A percentile compares a stretch with the other conserved stretches of the same genome.
phyloP scores from a whole-genome alignment of 2,797 vertebrate species.

The Scyliorhinus canicula region DNA sequence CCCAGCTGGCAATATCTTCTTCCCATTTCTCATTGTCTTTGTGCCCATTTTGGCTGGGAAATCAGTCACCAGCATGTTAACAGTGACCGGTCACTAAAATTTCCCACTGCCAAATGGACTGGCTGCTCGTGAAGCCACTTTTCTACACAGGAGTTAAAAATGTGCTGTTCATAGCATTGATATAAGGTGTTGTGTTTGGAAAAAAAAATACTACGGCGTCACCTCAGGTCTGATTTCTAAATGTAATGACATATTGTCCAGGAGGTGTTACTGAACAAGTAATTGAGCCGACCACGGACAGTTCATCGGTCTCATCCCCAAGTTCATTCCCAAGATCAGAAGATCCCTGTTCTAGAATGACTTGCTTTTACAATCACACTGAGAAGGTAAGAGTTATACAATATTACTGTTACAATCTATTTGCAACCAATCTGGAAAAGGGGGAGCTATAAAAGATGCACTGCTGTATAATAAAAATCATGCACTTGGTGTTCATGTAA shows the following conservation, averaged over 20 bases:
- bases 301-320: not conserved
- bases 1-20: not conserved
- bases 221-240: conserved; percentile 21
- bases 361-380: conserved; percentile 29
- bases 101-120: no score
- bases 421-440: not conserved
- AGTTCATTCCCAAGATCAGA: not conserved
- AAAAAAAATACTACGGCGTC: not conserved
- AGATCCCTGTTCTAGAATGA: not conserved
- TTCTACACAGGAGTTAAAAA: not conserved
- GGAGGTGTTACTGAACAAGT: conserved; percentile 20
- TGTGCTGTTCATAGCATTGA: not conserved
- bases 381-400: conserved; percentile 29
- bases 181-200: not conserved
- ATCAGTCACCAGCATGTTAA: not conserved
- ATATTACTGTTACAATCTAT: not conserved
- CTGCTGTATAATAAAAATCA: not conserved
- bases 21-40: not conserved
- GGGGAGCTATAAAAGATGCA: not conserved
- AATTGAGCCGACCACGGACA: not conserved
- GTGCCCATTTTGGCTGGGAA: not conserved
- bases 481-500: not conserved
- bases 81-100: not conserved
- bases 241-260: conserved; percentile 4
- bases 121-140: no score